Percentiles rank a stretch among this genome's conserved stretches.
Evolutionary conservation across 1,140 invertebrate species (phyloP).

Genomic region (Euschistus heros): DNA sequence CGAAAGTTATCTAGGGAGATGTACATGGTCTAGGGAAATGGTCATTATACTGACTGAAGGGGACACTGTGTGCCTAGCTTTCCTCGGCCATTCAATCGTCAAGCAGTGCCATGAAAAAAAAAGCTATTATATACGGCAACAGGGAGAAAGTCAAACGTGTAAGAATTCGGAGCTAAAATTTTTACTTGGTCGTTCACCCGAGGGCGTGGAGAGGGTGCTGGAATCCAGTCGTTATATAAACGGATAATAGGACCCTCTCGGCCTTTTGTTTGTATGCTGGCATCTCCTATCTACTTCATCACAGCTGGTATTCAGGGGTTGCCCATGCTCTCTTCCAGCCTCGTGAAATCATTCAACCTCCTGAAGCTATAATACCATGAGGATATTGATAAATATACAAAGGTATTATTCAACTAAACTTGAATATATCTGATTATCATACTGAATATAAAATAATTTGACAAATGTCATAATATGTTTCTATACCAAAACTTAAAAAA

Average conservation of each 20-base stretch:
- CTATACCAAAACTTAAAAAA: no score
- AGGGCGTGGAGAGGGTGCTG: background rate
- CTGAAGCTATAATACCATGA: background rate
- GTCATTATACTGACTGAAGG: background rate
- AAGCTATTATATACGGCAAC: no score
- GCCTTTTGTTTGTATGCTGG: conserved; percentile 1
- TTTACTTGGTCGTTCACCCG: background rate
- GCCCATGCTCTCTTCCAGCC: background rate
- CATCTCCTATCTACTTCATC: background rate
- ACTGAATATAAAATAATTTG: no score
- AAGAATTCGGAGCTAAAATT: conserved; percentile 1
- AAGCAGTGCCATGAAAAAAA: background rate
- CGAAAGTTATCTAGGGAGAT: background rate
- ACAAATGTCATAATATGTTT: no score
- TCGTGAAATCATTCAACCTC: background rate
- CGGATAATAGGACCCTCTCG: background rate
- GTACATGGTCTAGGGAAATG: background rate
- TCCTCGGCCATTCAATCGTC: background rate
- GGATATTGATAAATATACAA: no score
- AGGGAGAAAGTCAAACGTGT: conserved; percentile 2
- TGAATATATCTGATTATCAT: no score
- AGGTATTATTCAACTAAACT: no score
- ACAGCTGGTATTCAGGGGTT: background rate
- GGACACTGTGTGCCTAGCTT: background rate
- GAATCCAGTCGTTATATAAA: background rate